These are phyloP conservation scores for Ladona fulva DNA, from an alignment of 1,140 invertebrate genomes.

Conservation along the genomic window DNA sequence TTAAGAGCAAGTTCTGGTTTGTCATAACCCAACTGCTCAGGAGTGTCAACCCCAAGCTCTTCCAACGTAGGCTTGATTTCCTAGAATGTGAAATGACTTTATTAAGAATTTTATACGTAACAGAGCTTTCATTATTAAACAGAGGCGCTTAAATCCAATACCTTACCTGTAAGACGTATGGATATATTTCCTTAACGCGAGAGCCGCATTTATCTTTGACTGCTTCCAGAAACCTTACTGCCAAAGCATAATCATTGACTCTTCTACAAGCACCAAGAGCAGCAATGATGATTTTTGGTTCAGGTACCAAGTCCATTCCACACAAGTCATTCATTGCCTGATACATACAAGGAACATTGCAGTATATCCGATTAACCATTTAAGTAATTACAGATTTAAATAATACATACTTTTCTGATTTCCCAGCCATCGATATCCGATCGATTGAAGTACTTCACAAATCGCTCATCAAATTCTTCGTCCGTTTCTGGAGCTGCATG, in stretches of 20 bases:
- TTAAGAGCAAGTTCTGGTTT: slow-evolving; percentile 87
- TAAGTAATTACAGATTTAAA: not conserved
- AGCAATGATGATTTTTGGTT: slow-evolving; percentile 86
- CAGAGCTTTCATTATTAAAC: not conserved
- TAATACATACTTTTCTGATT: slow-evolving; percentile 57
- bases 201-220: slow-evolving; percentile 84
- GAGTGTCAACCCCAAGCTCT: slow-evolving; percentile 88
- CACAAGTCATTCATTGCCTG: slow-evolving; percentile 63
- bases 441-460: slow-evolving; percentile 77
- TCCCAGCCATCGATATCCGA: slow-evolving; percentile 95
- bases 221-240: slow-evolving; percentile 85
- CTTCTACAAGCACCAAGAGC: slow-evolving; percentile 86
- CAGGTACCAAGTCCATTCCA: slow-evolving; percentile 84
- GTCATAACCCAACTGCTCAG: slow-evolving; percentile 93
- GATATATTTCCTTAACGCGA: slow-evolving; percentile 71
- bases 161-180: slow-evolving; percentile 62
- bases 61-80: slow-evolving; percentile 87
- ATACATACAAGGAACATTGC: not conserved
- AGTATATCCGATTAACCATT: not conserved
- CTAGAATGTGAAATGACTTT: slow-evolving; percentile 37
- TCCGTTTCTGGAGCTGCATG: slow-evolving; percentile 38
- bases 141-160: not conserved
- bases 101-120: not conserved
- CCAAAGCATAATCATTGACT: slow-evolving; percentile 88
- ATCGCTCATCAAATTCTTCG: slow-evolving; percentile 65